Base-by-base conservation (phyloP, 2,888 invertebrate species). In the Yponomeuta evonymella region DNA sequence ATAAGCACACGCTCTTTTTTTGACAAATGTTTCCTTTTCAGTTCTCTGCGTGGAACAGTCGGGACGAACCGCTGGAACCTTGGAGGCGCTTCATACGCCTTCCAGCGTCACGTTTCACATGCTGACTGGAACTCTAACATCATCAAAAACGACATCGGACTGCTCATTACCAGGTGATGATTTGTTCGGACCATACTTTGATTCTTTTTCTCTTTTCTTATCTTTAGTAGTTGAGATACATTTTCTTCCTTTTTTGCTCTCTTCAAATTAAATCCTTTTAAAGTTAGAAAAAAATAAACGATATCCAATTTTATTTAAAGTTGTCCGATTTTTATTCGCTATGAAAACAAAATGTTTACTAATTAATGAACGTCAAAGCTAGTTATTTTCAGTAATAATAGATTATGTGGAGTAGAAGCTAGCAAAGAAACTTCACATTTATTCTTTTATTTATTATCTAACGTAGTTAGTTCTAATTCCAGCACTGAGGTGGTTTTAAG, bases 91-190 rank as follows among this genome's bases (percentile, higher is more conserved):
- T 33, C 72, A 5, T 83, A 83, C 78, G 23, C 72, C 6, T n/a
- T 87, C 23, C 62, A 76, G 0, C 79, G 86, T 63, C 83, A 84
- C 79, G 79, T 86, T 10, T 86, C 82, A 43, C 89, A 90, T 75
- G 76, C 78, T 1, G 71, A 84, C 77, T 90, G 88, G 79, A 73
- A 83, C 1, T 30, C 80, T 4, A 0, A 70, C 3, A 73, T 73
- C 72, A 84, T 88, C 78, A 88, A 87, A 79, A 86, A 86, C 74
- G 88, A 89, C 76, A 80, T 88, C 64, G 86, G 84, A 5, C 0
- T 86, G 2, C 79, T 88, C 67, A 75, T 82, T 71, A 84, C 84
- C 0, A 65, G 51, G 58, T 4, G 66, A 12, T 15, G 12, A 15
- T 58, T 15, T 15, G 2, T 58, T 3, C 15, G 2, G 15, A 58